Evolutionary conservation across 2,113 vertebrate species (phyloP).

Genomic region (Helogale parvula): DNA sequence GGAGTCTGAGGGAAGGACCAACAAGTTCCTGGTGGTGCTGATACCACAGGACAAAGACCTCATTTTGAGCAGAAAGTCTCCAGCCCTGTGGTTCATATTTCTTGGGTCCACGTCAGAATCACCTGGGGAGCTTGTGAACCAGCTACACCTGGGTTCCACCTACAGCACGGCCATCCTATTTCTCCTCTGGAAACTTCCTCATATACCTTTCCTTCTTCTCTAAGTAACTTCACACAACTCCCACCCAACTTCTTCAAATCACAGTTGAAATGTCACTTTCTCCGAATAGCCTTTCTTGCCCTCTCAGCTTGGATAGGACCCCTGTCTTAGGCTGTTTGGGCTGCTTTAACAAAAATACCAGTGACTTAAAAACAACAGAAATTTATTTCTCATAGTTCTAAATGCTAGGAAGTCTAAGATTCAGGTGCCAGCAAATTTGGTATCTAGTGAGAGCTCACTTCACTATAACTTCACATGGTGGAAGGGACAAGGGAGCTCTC

Average conservation of each 20-base stretch:
- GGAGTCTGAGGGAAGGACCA: background rate
- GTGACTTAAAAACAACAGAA: background rate
- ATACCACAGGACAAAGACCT: background rate
- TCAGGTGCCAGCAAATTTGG: background rate
- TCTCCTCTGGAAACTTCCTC: background rate
- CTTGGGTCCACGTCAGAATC: background rate
- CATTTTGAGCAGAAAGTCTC: background rate
- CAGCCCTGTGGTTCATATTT: background rate
- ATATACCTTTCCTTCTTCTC: background rate
- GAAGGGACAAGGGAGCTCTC: background rate
- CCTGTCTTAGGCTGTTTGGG: background rate
- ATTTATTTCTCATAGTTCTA: background rate
- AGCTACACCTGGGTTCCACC: background rate
- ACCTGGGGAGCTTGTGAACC: background rate
- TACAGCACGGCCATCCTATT: background rate
- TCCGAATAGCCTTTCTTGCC: background rate
- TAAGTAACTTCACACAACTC: background rate
- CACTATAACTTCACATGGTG: background rate
- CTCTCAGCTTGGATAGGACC: background rate
- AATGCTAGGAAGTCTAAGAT: background rate
- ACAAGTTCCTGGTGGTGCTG: background rate
- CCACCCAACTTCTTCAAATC: background rate
- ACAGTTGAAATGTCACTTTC: background rate
- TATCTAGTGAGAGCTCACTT: background rate
- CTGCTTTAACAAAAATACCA: background rate